These are phyloP conservation scores for Amphimallon solstitiale DNA, from an alignment of 2,888 invertebrate genomes.

Conservation along the genomic window DNA sequence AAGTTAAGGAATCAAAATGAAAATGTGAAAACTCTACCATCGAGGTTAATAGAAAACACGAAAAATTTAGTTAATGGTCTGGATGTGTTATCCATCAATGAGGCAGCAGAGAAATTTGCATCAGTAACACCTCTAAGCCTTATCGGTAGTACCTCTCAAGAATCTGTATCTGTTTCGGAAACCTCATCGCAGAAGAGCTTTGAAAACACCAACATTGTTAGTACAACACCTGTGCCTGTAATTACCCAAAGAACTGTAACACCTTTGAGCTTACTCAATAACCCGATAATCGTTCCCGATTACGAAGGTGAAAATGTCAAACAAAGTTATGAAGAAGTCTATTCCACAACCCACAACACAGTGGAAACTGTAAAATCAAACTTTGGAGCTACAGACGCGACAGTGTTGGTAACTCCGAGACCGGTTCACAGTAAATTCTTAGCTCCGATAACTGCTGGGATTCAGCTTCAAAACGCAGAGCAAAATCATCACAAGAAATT, in stretches of 20 bases:
- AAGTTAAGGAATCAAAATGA: slow-evolving; percentile 16
- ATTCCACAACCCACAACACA: slow-evolving; percentile 51
- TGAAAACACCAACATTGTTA: slow-evolving; percentile 20
- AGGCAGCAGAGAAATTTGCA: slow-evolving; percentile 30
- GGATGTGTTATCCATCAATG: slow-evolving; percentile 73
- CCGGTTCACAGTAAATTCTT: slow-evolving; percentile 68
- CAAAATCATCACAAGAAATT: slow-evolving; percentile 57
- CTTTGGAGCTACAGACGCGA: slow-evolving; percentile 44
- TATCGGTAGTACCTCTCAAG: not conserved
- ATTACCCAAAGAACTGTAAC: slow-evolving; percentile 31
- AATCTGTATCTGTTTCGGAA: slow-evolving; percentile 6
- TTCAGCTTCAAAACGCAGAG: slow-evolving; percentile 65
- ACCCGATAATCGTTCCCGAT: slow-evolving; percentile 62
- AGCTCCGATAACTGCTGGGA: slow-evolving; percentile 70
- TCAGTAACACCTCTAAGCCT: slow-evolving; percentile 18
- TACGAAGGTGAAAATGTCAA: slow-evolving; percentile 49
- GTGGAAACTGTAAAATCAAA: slow-evolving; percentile 43
- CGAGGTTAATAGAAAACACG: slow-evolving; percentile 68
- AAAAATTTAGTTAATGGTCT: slow-evolving; percentile 72
- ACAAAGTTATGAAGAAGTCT: slow-evolving; percentile 9
- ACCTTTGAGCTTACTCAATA: slow-evolving; percentile 49
- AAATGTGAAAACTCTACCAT: slow-evolving; percentile 43
- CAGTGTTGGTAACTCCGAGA: slow-evolving; percentile 67
- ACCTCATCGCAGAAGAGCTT: not conserved
- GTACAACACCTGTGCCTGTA: slow-evolving; percentile 40